Conservation (phyloP, 2,888 invertebrate genomes). For the Hesperia comma region DNA sequence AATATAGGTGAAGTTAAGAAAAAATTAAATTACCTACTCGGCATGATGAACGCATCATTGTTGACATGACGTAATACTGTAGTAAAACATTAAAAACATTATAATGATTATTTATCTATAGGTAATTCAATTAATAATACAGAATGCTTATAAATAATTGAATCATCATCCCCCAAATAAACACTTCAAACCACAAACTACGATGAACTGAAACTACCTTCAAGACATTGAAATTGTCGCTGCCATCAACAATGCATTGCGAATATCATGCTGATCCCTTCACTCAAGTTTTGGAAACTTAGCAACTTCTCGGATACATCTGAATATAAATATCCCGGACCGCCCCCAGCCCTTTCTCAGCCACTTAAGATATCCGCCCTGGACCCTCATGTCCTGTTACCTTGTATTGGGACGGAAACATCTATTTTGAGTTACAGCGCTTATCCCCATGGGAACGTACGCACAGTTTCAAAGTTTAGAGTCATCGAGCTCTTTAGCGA, state of each 20-base stretch:
- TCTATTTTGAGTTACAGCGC: conserved; percentile 50
- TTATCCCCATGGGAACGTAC: conserved; percentile 46
- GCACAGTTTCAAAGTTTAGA: conserved; percentile 43
- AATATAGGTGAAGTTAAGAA: too few relatives aligned
- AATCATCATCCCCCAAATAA: too few relatives aligned
- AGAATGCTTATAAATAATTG: too few relatives aligned
- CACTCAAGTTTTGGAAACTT: conserved; percentile 58
- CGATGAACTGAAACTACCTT: too few relatives aligned
- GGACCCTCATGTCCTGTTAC: conserved; percentile 57
- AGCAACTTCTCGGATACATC: conserved; percentile 72
- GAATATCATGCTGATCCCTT: conserved; percentile 49
- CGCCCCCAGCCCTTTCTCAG: conserved; percentile 69
- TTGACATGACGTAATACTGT: too few relatives aligned
- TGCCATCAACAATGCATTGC: conserved; percentile 14
- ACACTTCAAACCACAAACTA: too few relatives aligned
- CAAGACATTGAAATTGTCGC: neutral
- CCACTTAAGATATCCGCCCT: conserved; percentile 75
- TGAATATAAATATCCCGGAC: conserved; percentile 76
- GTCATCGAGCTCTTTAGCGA: conserved; percentile 31
- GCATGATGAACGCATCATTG: too few relatives aligned
- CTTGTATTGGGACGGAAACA: conserved; percentile 49
- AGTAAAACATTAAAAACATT: too few relatives aligned
- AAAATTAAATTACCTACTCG: too few relatives aligned
- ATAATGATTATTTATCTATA: too few relatives aligned
- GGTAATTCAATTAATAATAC: too few relatives aligned